Percentiles rank a stretch among this genome's conserved stretches.
Conservation (phyloP, 2,797 vertebrate species). For the Pangasius krempfi region DNA sequence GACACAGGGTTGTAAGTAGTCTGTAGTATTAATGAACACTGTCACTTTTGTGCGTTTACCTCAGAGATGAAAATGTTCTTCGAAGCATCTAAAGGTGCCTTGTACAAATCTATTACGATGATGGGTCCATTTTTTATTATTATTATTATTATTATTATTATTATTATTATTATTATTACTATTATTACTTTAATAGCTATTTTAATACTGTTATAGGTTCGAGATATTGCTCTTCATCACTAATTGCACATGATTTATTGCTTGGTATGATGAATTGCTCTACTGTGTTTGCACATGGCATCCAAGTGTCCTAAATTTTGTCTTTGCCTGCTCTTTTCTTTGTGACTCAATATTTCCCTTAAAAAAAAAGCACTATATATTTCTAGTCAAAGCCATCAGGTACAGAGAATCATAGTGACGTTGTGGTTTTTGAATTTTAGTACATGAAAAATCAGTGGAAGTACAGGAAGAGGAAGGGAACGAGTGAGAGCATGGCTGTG, state of each 20-base stretch:
- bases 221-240: constrained; percentile 37
- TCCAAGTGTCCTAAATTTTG: constrained; percentile 50
- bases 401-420: constrained; percentile 32
- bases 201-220: constrained; percentile 20
- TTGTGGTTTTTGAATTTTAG: constrained; percentile 14
- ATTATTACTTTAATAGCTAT: neutral
- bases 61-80: constrained; percentile 40
- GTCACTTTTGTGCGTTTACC: constrained; percentile 37
- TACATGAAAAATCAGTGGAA: constrained; percentile 27
- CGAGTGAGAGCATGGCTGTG: neutral
- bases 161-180: constrained; percentile 33
- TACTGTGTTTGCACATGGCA: constrained; percentile 57
- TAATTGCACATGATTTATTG: constrained; percentile 51
- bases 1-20: constrained; percentile 30
- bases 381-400: constrained; percentile 45
- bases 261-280: constrained; percentile 39
- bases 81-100: constrained; percentile 56
- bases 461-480: neutral
- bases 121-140: constrained; percentile 38
- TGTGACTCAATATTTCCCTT: constrained; percentile 13
- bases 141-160: too few species aligned
- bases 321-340: constrained; percentile 28
- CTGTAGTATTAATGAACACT: constrained; percentile 28
- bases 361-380: constrained; percentile 37
- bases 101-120: constrained; percentile 42